phyloP scores from a whole-genome alignment of 2,797 vertebrate genomes.

The Arremon brunneinucha region DNA sequence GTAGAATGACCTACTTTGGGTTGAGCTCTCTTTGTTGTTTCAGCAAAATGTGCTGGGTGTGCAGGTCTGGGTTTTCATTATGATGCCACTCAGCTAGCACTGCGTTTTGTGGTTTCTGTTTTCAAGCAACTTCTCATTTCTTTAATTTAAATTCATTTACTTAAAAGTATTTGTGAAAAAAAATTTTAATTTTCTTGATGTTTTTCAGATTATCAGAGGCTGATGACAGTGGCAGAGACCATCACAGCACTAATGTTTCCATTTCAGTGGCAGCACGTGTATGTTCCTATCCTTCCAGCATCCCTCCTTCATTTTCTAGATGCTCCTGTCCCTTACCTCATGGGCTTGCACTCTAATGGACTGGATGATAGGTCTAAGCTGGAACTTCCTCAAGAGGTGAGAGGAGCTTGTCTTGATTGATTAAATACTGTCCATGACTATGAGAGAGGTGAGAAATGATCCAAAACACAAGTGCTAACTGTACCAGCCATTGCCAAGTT shows the following conservation, averaged over 20 bases:
- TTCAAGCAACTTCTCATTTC: background rate
- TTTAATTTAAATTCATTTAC: background rate
- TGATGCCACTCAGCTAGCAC: background rate
- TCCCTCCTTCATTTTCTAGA: constrained; percentile 98
- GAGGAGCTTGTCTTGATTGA: background rate
- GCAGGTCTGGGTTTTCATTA: constrained; percentile 18
- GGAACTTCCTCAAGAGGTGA: constrained; percentile 97
- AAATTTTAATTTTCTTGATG: background rate
- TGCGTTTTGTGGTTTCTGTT: constrained; percentile 34
- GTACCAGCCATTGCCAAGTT: background rate
- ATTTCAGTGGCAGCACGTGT: constrained; percentile 98
- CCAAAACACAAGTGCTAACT: background rate
- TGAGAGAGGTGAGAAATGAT: background rate
- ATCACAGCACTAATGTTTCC: constrained; percentile 99
- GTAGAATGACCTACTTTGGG: constrained; percentile 36
- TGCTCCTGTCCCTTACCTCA: constrained; percentile 96
- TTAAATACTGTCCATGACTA: background rate
- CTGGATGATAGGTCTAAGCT: constrained; percentile 94
- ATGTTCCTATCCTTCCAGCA: constrained; percentile 96
- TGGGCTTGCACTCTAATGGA: constrained; percentile 98
- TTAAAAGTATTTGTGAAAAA: background rate
- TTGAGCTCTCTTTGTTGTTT: constrained; percentile 11
- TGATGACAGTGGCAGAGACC: constrained; percentile 98
- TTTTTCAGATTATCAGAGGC: constrained; percentile 94
- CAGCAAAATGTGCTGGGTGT: background rate